phyloP scores from a whole-genome alignment of 2,888 invertebrate genomes.

The Spisula subtruncata region DNA sequence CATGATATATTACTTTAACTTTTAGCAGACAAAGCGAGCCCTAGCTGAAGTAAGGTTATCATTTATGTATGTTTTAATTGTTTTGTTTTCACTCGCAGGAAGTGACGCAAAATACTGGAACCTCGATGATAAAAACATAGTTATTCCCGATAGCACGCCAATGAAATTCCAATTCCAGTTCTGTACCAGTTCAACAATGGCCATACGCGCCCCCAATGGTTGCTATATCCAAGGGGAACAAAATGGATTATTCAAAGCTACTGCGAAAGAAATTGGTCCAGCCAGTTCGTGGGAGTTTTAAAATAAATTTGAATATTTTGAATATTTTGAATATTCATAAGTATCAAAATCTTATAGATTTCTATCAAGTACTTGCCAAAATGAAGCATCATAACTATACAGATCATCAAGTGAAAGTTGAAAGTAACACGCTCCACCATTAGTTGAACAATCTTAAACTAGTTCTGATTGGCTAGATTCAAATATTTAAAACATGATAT shows the following conservation, averaged over 20 bases:
- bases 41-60: no score
- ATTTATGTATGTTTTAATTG: neutral
- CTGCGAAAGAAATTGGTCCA: conserved; percentile 69
- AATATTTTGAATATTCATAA: neutral
- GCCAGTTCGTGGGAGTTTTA: conserved; percentile 80
- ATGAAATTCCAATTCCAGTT: conserved; percentile 97
- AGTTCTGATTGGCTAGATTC: neutral
- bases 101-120: conserved; percentile 98
- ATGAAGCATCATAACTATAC: neutral
- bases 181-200: conserved; percentile 96
- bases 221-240: conserved; percentile 89
- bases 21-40: no score
- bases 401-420: no score
- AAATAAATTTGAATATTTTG: neutral
- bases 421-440: no score
- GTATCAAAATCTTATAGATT: neutral
- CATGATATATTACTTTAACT: no score
- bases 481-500: neutral
- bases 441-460: neutral
- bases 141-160: conserved; percentile 95
- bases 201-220: conserved; percentile 92
- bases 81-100: conserved; percentile 89
- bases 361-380: neutral
- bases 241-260: conserved; percentile 85
- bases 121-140: conserved; percentile 93